Conservation (phyloP, 2,797 vertebrate genomes). For the Cyclopterus lumpus region DNA sequence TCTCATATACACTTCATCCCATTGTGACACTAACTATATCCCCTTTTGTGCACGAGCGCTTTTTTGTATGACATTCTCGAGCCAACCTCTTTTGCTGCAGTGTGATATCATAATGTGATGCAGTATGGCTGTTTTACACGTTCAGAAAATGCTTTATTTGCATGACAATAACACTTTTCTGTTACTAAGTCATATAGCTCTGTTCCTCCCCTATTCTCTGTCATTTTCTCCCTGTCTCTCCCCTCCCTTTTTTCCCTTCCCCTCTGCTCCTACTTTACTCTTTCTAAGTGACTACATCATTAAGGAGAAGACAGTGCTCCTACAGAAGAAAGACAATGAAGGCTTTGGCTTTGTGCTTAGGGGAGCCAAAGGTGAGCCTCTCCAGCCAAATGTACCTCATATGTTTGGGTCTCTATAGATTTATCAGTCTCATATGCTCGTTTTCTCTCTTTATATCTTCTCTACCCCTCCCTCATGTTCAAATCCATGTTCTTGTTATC, state of each 20-base stretch:
- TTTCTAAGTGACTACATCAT: slow-evolving; percentile 94
- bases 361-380: slow-evolving; percentile 92
- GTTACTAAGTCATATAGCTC: slow-evolving; percentile 47
- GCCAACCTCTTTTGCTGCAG: slow-evolving; percentile 70
- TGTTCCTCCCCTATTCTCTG: slow-evolving; percentile 31
- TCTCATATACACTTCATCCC: slow-evolving; percentile 56
- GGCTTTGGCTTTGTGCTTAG: slow-evolving; percentile 95
- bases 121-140: slow-evolving; percentile 64
- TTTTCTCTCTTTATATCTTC: slow-evolving; percentile 22
- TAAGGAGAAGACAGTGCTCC: slow-evolving; percentile 95
- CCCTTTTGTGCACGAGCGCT: slow-evolving; percentile 47
- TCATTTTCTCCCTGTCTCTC: slow-evolving; percentile 21
- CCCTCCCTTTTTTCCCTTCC: slow-evolving; percentile 7
- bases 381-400: slow-evolving; percentile 11
- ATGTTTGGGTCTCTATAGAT: neutral
- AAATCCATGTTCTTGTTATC: slow-evolving; percentile 14
- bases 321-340: slow-evolving; percentile 97
- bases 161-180: slow-evolving; percentile 61
- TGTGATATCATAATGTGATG: slow-evolving; percentile 72
- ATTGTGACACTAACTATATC: slow-evolving; percentile 62
- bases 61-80: slow-evolving; percentile 65
- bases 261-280: slow-evolving; percentile 31
- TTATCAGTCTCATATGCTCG: slow-evolving; percentile 2
- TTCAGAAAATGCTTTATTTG: slow-evolving; percentile 66
- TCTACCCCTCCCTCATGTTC: slow-evolving; percentile 3